Conservation (phyloP, 2,888 invertebrate genomes). For the Deilephila elpenor region DNA sequence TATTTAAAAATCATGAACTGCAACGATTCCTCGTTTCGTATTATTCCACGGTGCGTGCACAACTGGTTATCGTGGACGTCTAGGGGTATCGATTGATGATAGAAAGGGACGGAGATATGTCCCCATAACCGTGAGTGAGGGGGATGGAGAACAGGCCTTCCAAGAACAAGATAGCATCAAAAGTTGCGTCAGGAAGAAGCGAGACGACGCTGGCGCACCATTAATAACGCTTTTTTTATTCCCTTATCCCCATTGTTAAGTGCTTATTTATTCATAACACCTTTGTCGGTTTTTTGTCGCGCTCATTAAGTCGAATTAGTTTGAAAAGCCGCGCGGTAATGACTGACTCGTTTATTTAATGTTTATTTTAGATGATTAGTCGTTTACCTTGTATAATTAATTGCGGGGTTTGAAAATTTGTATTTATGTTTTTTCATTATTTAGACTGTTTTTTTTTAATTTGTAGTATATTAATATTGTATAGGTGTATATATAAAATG, state of each 20-base stretch:
- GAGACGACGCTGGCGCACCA: slow-evolving; percentile 72
- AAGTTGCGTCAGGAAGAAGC: slow-evolving; percentile 68
- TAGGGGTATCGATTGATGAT: slow-evolving; percentile 74
- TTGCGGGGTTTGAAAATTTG: background rate
- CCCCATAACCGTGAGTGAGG: slow-evolving; percentile 39
- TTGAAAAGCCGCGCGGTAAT: slow-evolving; percentile 57
- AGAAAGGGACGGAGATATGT: slow-evolving; percentile 54
- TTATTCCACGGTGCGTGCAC: slow-evolving; percentile 48
- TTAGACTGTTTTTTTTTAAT: background rate
- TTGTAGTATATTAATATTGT: background rate
- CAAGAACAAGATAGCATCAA: slow-evolving; percentile 81
- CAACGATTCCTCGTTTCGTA: slow-evolving; percentile 50
- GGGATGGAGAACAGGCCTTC: slow-evolving; percentile 64
- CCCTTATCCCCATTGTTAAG: slow-evolving; percentile 63
- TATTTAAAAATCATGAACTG: slow-evolving; percentile 25
- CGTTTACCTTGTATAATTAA: slow-evolving; percentile 15
- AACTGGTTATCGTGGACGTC: slow-evolving; percentile 70
- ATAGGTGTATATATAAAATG: background rate
- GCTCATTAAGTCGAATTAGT: slow-evolving; percentile 74
- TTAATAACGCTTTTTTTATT: slow-evolving; percentile 65
- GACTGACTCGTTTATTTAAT: slow-evolving; percentile 33
- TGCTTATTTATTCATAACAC: slow-evolving; percentile 81
- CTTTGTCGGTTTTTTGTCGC: slow-evolving; percentile 76
- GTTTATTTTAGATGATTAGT: slow-evolving; percentile 23
- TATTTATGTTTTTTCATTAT: slow-evolving; percentile 7